Base-by-base conservation (phyloP, 2,888 invertebrate species). In the Tinea trinotella region DNA sequence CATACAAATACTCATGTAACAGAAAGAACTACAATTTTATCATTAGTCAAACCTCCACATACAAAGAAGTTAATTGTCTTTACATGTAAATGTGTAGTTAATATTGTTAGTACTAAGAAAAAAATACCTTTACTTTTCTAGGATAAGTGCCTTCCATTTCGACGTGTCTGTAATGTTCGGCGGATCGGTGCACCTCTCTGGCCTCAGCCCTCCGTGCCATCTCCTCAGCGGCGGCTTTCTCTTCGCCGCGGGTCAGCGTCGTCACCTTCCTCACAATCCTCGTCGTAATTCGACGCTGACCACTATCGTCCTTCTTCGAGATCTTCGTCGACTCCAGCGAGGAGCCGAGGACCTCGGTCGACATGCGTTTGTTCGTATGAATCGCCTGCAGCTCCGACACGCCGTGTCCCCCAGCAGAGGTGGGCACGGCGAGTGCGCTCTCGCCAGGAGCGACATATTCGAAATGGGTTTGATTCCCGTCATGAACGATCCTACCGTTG, bases 201-300 rank as follows among this genome's bases (percentile, higher is more conserved):
- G 77, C 69, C 17, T 75, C 70, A 5, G 88, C 90, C 56, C 88
- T 83, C 68, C 89, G 89, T 52, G 88, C 82, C 63, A 93, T 71
- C 69, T 93, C 91, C 68, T 95, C 93, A 34, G 91, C 87, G 20
- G 89, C 88, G 58, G 91, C 89, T 63, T 92, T 90, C 73, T 96
- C 95, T 72, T 96, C 95, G 36, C 95, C 96, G 12, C 95, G 88
- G 58, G 94, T 93, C 61, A 96, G 74, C 1, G 96, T 96, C 30
- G 96, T 96, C 63, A 96, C 94, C 76, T 95, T 96, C 58, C 94
- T 88, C 53, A 96, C 92, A 59, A 96, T 93, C 69, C 94, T 90
- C 44, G 95, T 94, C 19, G 95, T 96, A 60, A 96, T 93, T 61
- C 94, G 90, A 58, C 93, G 88, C 68, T 92, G 91, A 35, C 95